Percentiles rank a stretch among this genome's conserved stretches.
Evolutionary conservation across 2,797 vertebrate genomes (phyloP).

Genomic region (Thripadectes ignobilis): DNA sequence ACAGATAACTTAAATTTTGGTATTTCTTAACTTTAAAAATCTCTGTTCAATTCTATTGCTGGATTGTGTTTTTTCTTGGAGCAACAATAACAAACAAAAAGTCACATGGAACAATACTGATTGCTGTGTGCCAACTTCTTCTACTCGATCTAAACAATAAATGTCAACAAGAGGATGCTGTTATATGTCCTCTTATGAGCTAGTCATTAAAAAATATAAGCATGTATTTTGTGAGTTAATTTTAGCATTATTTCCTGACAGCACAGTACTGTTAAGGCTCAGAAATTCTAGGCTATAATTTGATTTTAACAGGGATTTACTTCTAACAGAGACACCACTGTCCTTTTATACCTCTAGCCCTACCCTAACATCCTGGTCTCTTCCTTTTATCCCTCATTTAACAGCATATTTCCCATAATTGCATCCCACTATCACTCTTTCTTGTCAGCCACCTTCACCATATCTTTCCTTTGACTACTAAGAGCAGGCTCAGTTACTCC

Average conservation of each 20-base stretch:
- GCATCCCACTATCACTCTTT: not conserved
- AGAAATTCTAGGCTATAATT: not conserved
- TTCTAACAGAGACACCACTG: not conserved
- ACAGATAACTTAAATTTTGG: not conserved
- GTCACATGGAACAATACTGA: not conserved
- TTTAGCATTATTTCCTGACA: not conserved
- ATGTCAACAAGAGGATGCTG: not conserved
- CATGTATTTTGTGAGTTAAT: not conserved
- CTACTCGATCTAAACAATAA: not conserved
- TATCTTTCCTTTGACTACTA: not conserved
- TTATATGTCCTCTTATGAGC: not conserved
- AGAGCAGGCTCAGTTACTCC: not conserved
- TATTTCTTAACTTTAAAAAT: not conserved
- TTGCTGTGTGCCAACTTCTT: not conserved
- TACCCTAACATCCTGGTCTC: not conserved
- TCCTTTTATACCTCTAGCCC: not conserved
- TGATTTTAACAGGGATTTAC: not conserved
- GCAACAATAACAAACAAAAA: not conserved
- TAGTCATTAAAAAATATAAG: not conserved
- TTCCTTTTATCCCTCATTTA: not conserved
- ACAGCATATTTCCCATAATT: not conserved
- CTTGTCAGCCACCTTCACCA: not conserved
- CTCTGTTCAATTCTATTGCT: not conserved
- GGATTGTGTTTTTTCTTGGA: not conserved
- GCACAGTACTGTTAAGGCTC: not conserved